A percentile compares a stretch with the other conserved stretches of the same genome.
Conservation (phyloP, 2,888 invertebrate species). For the Parnassius glacialis region DNA sequence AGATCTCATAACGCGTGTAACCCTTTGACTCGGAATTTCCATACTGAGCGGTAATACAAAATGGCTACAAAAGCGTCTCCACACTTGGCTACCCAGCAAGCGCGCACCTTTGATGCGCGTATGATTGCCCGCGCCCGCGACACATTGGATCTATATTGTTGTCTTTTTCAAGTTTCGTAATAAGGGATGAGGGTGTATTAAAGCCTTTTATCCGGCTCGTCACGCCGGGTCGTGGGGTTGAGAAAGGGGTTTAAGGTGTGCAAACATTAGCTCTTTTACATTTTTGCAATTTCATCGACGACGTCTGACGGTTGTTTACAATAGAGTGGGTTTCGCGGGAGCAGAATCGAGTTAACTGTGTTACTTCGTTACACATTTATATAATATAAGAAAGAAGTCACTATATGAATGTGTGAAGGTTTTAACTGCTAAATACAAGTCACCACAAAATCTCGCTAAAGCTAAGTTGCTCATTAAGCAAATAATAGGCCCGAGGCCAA, state of each 20-base stretch:
- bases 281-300: constrained; percentile 80
- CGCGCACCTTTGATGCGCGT: constrained; percentile 78
- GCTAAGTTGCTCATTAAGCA: constrained; percentile 68
- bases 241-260: constrained; percentile 79
- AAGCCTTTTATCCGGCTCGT: constrained; percentile 82
- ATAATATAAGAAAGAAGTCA: background rate
- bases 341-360: constrained; percentile 46
- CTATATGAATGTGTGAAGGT: constrained; percentile 28
- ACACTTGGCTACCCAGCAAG: constrained; percentile 71
- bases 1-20: constrained; percentile 76
- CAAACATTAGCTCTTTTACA: constrained; percentile 81
- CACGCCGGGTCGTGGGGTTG: constrained; percentile 75
- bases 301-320: constrained; percentile 72
- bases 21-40: constrained; percentile 70
- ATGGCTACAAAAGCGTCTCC: constrained; percentile 70
- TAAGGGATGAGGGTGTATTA: constrained; percentile 82
- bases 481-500: constrained; percentile 72
- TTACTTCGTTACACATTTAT: background rate
- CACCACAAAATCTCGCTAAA: constrained; percentile 52
- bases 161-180: constrained; percentile 82
- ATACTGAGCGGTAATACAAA: constrained; percentile 57
- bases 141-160: constrained; percentile 81
- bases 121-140: constrained; percentile 80
- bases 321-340: constrained; percentile 53
- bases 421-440: constrained; percentile 36